Percentiles rank a stretch among this genome's conserved stretches.
Evolutionary conservation across 2,113 vertebrate species (phyloP).

Genomic region (Lonchura striata): DNA sequence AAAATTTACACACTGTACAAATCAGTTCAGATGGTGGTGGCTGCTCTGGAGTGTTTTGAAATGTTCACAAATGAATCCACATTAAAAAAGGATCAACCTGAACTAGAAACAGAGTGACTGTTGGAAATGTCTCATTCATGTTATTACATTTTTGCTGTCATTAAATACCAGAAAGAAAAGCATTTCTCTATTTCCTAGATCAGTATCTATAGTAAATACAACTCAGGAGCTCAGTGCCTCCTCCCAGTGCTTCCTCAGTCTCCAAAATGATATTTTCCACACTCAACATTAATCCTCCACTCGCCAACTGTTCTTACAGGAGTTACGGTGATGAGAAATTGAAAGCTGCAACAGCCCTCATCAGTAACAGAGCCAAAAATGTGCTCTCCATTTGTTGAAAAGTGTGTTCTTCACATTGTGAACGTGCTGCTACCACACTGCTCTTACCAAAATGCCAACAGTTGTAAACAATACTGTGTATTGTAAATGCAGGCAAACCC

Average conservation of each 20-base stretch:
- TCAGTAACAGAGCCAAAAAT: fast-evolving
- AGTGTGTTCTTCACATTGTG: not conserved
- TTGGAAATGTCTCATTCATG: not conserved
- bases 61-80: not conserved
- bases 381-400: not conserved
- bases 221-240: not conserved
- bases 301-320: not conserved
- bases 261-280: not conserved
- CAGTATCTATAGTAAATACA: not conserved
- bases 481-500: no score
- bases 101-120: not conserved
- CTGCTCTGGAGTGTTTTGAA: not conserved
- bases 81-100: not conserved
- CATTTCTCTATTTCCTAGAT: not conserved
- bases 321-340: fast-evolving
- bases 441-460: not conserved
- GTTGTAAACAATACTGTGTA: no score
- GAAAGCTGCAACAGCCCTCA: not conserved
- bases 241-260: not conserved
- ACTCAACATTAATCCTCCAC: not conserved
- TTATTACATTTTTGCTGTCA: not conserved
- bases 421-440: not conserved
- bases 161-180: not conserved
- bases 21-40: not conserved
- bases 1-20: not conserved